These are phyloP conservation scores for Phrixothrix hirtus DNA, from an alignment of 2,888 invertebrate species.

Conservation along the genomic window DNA sequence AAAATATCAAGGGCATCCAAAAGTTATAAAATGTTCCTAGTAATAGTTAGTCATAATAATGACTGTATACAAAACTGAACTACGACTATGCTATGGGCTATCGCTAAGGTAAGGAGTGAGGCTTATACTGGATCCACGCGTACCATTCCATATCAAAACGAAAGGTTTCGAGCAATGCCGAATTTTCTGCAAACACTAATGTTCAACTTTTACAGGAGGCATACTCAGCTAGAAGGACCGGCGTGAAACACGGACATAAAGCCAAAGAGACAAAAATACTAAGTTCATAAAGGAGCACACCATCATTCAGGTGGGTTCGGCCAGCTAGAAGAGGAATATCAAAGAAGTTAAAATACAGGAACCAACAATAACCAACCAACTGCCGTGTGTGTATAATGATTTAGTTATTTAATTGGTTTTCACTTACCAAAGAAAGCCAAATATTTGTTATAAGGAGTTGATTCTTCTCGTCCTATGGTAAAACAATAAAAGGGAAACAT, in stretches of 20 bases:
- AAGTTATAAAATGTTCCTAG: slow-evolving; percentile 17
- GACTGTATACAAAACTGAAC: slow-evolving; percentile 21
- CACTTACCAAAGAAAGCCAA: slow-evolving; percentile 94
- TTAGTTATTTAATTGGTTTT: slow-evolving; percentile 58
- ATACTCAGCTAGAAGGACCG: slow-evolving; percentile 43
- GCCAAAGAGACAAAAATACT: slow-evolving; percentile 40
- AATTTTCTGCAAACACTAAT: slow-evolving; percentile 46
- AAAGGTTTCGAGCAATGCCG: slow-evolving; percentile 38
- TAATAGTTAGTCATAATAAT: too few species aligned
- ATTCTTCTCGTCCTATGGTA: slow-evolving; percentile 91
- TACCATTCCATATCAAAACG: slow-evolving; percentile 36
- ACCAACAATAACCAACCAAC: slow-evolving; percentile 49
- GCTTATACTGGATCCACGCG: slow-evolving; percentile 27
- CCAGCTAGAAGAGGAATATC: slow-evolving; percentile 45
- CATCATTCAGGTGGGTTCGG: slow-evolving; percentile 48
- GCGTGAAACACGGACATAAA: slow-evolving; percentile 37
- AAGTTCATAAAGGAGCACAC: slow-evolving; percentile 42
- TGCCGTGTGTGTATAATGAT: slow-evolving; percentile 56
- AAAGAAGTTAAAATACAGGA: slow-evolving; percentile 41
- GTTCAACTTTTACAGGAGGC: slow-evolving; percentile 48
- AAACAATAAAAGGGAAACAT: slow-evolving; percentile 75
- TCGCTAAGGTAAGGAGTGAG: slow-evolving; percentile 32
- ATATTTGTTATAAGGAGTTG: slow-evolving; percentile 94
- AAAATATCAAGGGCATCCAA: slow-evolving; percentile 28
- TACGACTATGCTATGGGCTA: slow-evolving; percentile 35